Evolutionary conservation across 2,888 invertebrate species (phyloP), one percentile per base, ranked within the genome.

Genomic region (Diadromus collaris): DNA sequence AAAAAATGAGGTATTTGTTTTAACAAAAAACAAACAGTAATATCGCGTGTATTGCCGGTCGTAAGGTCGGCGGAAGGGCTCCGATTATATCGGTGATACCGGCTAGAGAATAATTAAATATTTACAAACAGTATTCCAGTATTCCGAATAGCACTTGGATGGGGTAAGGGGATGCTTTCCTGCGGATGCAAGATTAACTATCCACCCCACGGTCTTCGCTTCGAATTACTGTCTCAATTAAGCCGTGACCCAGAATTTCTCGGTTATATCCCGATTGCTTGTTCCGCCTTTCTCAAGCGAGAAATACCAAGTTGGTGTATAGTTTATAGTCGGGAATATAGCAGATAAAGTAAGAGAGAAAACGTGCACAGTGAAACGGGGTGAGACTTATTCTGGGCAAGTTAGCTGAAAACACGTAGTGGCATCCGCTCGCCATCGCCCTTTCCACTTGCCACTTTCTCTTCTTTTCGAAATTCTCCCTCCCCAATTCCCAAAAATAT

Each of bases 191-290:
- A 72, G 68, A 60, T 79, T 64, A 68, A 76, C 64, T 64, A 41
- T 58, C 46, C 38, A 38, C 69, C 32, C 21, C 51, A 60, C 58
- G 70, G 74, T 78, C 78, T 81, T 76, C 67, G 65, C 79, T 79
- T 76, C 69, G 71, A 81, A 82, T 82, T 82, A 81, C 81, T 82
- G 82, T 79, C 81, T 78, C 82, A 81, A 82, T 82, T 81, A 82
- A 82, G 79, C 78, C 72, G 78, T 82, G 82, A 81, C 82, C 82
- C 68, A 79, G 82, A 82, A 81, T 82, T 74, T 71, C 78, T 61
- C 56, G 78, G 78, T 76, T 80, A 60, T 76, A 80, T 76, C 69
- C 54, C 38, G 54, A 46, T 72, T 56, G 58, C 78, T 68, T 76
- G 48, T 67, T 41, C 19, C 65, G 72, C 41, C 65, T 61, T 51